These are phyloP conservation scores for Tubiluchus corallicola DNA, from an alignment of 2,888 invertebrate species.

Conservation along the genomic window DNA sequence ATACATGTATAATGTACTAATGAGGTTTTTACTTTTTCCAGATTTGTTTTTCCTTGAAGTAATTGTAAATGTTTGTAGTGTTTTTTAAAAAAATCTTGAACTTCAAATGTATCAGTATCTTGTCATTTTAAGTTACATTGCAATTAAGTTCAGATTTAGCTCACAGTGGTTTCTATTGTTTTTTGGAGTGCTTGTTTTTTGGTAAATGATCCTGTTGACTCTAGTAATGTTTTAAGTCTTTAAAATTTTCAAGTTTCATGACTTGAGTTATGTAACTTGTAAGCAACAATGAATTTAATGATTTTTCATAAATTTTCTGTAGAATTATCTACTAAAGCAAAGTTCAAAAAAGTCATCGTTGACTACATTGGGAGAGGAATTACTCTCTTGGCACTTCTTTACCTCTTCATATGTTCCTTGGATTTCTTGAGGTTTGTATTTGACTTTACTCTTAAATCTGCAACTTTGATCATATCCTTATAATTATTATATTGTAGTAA, in stretches of 20 bases:
- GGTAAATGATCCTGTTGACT: no score
- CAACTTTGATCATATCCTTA: no score
- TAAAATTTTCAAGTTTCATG: no score
- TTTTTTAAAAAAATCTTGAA: not conserved
- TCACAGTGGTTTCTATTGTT: no score
- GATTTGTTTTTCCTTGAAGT: not conserved
- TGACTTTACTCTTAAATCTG: no score
- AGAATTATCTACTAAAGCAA: slow-evolving; percentile 17
- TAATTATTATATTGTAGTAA: no score
- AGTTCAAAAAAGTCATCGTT: slow-evolving; percentile 16
- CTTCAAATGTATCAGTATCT: not conserved
- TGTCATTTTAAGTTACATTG: no score
- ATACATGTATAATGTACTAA: not conserved
- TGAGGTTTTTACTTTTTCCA: not conserved
- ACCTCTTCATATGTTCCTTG: slow-evolving; percentile 30
- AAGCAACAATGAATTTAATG: no score
- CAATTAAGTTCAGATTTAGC: no score
- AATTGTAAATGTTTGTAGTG: not conserved
- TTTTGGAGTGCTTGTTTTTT: no score
- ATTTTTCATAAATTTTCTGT: not conserved
- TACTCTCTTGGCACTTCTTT: slow-evolving; percentile 23
- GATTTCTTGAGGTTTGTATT: slow-evolving; percentile 27
- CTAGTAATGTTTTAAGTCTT: no score
- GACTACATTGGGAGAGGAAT: slow-evolving; percentile 17
- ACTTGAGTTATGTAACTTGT: no score